Evolutionary conservation across 2,113 vertebrate genomes (phyloP).

Genomic region (Peromyscus polionotus): DNA sequence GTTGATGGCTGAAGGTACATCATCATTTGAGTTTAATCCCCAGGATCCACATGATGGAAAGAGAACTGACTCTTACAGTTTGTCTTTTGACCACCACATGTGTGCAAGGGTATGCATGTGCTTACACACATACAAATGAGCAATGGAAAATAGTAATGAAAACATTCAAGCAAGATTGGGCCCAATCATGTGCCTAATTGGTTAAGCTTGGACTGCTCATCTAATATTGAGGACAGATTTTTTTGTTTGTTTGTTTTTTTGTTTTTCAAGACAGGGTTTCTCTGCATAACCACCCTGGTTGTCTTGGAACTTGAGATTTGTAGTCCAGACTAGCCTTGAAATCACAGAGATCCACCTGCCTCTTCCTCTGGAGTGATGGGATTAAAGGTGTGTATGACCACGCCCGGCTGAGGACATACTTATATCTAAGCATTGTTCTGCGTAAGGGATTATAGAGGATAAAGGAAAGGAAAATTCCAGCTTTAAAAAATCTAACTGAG

Average conservation of each 20-base stretch:
- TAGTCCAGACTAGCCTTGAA: neutral
- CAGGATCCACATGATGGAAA: neutral
- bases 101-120: neutral
- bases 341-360: neutral
- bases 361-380: neutral
- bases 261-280: neutral
- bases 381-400: neutral
- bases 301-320: no score
- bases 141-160: constrained; percentile 41
- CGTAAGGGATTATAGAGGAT: neutral
- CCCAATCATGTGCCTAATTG: constrained; percentile 27
- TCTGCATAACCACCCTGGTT: neutral
- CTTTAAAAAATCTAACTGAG: constrained; percentile 48
- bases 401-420: neutral
- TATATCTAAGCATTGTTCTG: constrained; percentile 40
- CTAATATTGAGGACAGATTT: constrained; percentile 3
- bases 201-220: constrained; percentile 42
- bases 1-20: neutral
- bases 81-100: neutral
- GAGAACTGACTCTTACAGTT: neutral
- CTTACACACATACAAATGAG: neutral
- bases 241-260: neutral
- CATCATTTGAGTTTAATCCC: neutral
- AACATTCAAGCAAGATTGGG: constrained; percentile 48
- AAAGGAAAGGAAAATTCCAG: constrained; percentile 51